Evolutionary conservation across 2,113 vertebrate species (phyloP).

Genomic region (Martes martes): DNA sequence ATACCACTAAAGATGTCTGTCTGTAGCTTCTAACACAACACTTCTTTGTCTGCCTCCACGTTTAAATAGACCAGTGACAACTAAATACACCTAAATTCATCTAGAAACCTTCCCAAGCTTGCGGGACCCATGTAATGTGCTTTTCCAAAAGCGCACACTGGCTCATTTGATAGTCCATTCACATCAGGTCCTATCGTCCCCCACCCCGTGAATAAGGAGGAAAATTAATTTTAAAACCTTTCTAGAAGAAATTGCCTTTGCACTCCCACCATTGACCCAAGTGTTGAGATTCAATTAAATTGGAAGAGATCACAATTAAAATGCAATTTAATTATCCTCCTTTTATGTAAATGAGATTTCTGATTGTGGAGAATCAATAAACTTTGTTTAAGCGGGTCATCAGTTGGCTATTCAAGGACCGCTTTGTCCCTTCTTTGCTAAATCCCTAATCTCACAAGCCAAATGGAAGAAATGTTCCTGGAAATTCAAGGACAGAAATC

Average conservation of each 20-base stretch:
- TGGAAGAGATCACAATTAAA: conserved; percentile 61
- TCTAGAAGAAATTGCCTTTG: conserved; percentile 64
- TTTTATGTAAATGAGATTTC: conserved; percentile 73
- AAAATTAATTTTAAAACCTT: conserved; percentile 47
- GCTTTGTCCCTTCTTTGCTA: conserved; percentile 46
- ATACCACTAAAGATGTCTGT: background rate
- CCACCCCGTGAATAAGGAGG: background rate
- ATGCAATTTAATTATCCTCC: conserved; percentile 67
- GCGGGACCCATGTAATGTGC: background rate
- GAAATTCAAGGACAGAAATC: conserved; percentile 49
- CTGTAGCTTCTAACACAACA: background rate
- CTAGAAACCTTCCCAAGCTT: background rate
- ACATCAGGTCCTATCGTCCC: background rate
- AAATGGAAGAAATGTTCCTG: conserved; percentile 3
- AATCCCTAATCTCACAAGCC: background rate
- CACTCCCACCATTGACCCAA: conserved; percentile 16
- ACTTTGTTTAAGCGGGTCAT: conserved; percentile 54
- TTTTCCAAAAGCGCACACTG: background rate
- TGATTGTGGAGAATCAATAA: conserved; percentile 55
- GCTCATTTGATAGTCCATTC: conserved; percentile 14
- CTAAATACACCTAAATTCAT: background rate
- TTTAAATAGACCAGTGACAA: background rate
- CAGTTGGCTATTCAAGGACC: conserved; percentile 30
- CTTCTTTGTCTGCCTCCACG: background rate
- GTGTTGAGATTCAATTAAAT: conserved; percentile 71